A percentile compares a stretch with the other conserved stretches of the same genome.
Conservation (phyloP, 2,113 vertebrate genomes). For the Pomatostomus ruficeps region DNA sequence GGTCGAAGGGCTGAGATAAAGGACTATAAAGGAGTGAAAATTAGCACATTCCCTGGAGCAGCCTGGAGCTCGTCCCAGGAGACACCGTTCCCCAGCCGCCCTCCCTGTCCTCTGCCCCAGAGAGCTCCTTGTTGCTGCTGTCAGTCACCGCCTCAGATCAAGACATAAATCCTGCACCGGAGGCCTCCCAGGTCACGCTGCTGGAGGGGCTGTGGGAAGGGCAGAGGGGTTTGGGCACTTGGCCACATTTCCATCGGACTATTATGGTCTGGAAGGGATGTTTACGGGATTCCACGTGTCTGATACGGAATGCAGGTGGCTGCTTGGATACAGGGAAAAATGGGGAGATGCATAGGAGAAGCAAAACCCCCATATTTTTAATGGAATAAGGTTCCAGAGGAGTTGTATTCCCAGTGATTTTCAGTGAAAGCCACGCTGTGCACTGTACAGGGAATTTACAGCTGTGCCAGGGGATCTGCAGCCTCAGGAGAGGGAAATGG, state of each 20-base stretch:
- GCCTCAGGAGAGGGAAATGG: neutral
- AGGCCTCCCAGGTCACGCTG: neutral
- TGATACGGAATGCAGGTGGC: neutral
- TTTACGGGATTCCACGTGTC: neutral
- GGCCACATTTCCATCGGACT: neutral
- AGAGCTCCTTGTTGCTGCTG: constrained; percentile 54
- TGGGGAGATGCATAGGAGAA: neutral
- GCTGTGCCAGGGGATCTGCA: neutral
- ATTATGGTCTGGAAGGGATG: neutral
- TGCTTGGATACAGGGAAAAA: neutral
- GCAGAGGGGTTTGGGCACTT: neutral
- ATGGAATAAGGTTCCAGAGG: neutral
- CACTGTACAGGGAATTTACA: neutral
- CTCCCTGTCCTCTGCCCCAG: constrained; percentile 52
- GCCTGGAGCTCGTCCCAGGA: constrained; percentile 37
- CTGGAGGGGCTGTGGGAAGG: neutral
- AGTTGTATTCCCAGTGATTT: neutral
- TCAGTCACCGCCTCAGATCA: constrained; percentile 65
- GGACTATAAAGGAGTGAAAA: constrained; percentile 58
- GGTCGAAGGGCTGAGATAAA: constrained; percentile 60
- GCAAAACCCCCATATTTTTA: neutral
- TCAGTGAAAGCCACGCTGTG: neutral
- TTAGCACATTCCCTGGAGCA: constrained; percentile 57
- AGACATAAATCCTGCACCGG: constrained; percentile 65
- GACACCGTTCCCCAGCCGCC: neutral